These are phyloP conservation scores for Brachionus koreanus DNA, from an alignment of 1,140 invertebrate genomes.

Conservation along the genomic window DNA sequence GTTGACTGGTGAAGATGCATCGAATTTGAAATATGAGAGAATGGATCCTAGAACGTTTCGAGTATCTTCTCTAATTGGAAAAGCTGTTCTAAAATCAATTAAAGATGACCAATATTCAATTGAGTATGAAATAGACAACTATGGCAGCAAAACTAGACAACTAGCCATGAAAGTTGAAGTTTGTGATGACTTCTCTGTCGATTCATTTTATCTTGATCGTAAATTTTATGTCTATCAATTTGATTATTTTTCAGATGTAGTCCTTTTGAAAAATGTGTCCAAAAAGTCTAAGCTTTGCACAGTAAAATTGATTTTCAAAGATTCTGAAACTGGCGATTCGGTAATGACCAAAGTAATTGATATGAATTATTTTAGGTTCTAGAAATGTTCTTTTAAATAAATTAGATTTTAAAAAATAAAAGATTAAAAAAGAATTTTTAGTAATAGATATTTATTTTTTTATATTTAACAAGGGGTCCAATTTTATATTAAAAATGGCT, in stretches of 20 bases:
- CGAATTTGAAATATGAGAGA: background rate
- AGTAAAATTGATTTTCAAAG: background rate
- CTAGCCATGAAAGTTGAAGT: background rate
- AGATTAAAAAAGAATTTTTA: no score
- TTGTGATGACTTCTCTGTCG: background rate
- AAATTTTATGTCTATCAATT: background rate
- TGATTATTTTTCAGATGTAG: background rate
- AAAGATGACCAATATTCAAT: background rate
- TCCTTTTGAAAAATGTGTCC: background rate
- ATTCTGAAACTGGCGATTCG: background rate
- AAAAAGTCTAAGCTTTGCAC: background rate
- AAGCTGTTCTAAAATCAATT: background rate
- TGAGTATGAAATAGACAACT: background rate
- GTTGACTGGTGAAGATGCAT: background rate
- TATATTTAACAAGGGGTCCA: no score
- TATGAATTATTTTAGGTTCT: background rate
- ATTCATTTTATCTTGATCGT: background rate
- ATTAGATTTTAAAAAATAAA: no score
- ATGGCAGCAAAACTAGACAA: background rate
- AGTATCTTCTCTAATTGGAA: background rate
- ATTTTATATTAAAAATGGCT: no score
- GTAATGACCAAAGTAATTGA: background rate
- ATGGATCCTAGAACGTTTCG: background rate
- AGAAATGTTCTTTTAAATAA: background rate
- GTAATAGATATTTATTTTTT: no score